phyloP scores from a whole-genome alignment of 2,888 invertebrate species.

The Auanema freiburgensis region DNA sequence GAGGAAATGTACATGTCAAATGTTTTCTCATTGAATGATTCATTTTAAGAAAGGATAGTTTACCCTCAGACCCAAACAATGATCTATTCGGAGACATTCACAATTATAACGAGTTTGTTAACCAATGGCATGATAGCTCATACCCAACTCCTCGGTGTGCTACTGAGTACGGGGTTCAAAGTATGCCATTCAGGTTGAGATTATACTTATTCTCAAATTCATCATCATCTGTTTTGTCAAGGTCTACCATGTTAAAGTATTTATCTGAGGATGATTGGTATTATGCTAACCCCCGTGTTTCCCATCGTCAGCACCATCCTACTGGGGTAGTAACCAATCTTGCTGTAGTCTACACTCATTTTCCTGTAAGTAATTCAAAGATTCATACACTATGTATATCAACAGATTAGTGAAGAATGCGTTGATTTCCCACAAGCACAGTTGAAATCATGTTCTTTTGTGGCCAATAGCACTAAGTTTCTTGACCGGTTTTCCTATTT shows the following conservation, averaged over 20 bases:
- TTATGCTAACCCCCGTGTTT: conserved; percentile 23
- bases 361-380: conserved; percentile 38
- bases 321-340: conserved; percentile 71
- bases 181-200: conserved; percentile 74
- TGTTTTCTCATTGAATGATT: not conserved
- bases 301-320: conserved; percentile 84
- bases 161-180: conserved; percentile 94
- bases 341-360: conserved; percentile 50
- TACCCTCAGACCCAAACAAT: conserved; percentile 77
- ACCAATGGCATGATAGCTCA: conserved; percentile 78
- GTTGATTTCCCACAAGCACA: not conserved
- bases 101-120: conserved; percentile 81
- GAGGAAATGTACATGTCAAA: not conserved
- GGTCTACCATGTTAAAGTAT: conserved; percentile 36
- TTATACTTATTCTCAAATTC: not conserved
- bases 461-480: conserved; percentile 11
- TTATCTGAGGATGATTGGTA: conserved; percentile 35
- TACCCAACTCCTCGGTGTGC: conserved; percentile 84
- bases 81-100: conserved; percentile 82
- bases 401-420: not conserved
- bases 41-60: conserved; percentile 73
- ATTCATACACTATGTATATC: not conserved
- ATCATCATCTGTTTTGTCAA: conserved; percentile 4
- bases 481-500: conserved; percentile 65
- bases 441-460: not conserved